Percentiles rank a stretch among this genome's conserved stretches.
Conservation (phyloP, 2,797 vertebrate genomes). For the Enteromius thamalakanensis region DNA sequence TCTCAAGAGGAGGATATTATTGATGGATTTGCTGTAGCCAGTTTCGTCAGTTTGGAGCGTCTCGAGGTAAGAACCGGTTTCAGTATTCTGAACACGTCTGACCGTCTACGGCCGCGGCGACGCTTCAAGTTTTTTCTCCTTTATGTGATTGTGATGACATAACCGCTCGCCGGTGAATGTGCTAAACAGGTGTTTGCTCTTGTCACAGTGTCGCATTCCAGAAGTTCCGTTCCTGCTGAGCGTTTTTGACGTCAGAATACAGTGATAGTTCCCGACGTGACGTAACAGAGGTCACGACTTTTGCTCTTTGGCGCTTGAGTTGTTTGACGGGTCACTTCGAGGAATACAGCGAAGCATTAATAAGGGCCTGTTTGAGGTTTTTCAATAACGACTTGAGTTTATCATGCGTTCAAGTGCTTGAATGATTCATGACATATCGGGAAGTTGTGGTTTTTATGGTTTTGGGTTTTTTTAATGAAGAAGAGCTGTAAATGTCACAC, state of each 20-base stretch:
- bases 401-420: not conserved
- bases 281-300: slow-evolving; percentile 7
- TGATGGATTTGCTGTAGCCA: slow-evolving; percentile 95
- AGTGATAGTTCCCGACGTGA: slow-evolving; percentile 4
- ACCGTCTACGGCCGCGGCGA: slow-evolving; percentile 37
- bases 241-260: not conserved
- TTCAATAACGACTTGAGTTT: slow-evolving; percentile 3
- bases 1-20: slow-evolving; percentile 97
- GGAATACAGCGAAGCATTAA: not conserved
- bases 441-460: slow-evolving; percentile 25
- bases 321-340: slow-evolving; percentile 40
- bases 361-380: not conserved
- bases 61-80: slow-evolving; percentile 83
- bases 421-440: slow-evolving; percentile 4
- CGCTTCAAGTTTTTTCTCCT: slow-evolving; percentile 55
- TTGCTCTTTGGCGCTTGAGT: not conserved
- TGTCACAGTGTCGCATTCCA: not conserved
- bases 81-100: slow-evolving; percentile 49
- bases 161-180: not conserved
- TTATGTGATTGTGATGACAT: slow-evolving; percentile 23
- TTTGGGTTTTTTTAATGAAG: not conserved
- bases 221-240: slow-evolving; percentile 1
- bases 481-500: not conserved
- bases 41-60: slow-evolving; percentile 93
- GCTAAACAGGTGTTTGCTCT: slow-evolving; percentile 39